These are phyloP conservation scores for Vimba vimba DNA, from an alignment of 2,113 vertebrate species.

Conservation along the genomic window DNA sequence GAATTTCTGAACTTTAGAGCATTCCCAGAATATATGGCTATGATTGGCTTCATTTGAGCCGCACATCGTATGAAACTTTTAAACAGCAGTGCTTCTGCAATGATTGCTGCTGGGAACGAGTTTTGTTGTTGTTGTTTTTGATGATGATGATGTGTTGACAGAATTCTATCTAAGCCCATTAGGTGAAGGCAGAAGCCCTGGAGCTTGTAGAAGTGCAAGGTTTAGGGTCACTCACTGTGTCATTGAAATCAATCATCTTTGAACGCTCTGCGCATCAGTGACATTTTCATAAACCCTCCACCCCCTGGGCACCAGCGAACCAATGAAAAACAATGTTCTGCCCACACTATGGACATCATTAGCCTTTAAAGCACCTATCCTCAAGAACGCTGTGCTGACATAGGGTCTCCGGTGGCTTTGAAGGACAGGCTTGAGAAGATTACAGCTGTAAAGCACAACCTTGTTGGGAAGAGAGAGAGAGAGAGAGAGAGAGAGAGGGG, in stretches of 20 bases:
- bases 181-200: conserved; percentile 28
- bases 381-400: background rate
- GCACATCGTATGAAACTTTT: background rate
- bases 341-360: conserved; percentile 40
- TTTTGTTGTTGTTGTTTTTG: background rate
- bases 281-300: conserved; percentile 37
- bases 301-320: conserved; percentile 2
- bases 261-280: conserved; percentile 16
- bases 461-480: background rate
- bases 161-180: conserved; percentile 34
- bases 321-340: conserved; percentile 31
- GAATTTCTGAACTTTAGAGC: no score
- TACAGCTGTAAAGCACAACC: conserved; percentile 24
- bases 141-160: conserved; percentile 38
- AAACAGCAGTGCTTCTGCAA: background rate
- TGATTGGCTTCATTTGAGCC: no score
- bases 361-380: conserved; percentile 23
- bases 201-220: conserved; percentile 29
- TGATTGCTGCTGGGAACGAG: conserved; percentile 8
- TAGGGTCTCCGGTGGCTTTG: conserved; percentile 36
- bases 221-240: conserved; percentile 34
- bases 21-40: no score
- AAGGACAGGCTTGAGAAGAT: conserved; percentile 38
- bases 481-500: background rate
- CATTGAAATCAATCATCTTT: conserved; percentile 44